These are phyloP conservation scores for Sylvilagus bachmani DNA, from an alignment of 2,113 vertebrate species.

Conservation along the genomic window DNA sequence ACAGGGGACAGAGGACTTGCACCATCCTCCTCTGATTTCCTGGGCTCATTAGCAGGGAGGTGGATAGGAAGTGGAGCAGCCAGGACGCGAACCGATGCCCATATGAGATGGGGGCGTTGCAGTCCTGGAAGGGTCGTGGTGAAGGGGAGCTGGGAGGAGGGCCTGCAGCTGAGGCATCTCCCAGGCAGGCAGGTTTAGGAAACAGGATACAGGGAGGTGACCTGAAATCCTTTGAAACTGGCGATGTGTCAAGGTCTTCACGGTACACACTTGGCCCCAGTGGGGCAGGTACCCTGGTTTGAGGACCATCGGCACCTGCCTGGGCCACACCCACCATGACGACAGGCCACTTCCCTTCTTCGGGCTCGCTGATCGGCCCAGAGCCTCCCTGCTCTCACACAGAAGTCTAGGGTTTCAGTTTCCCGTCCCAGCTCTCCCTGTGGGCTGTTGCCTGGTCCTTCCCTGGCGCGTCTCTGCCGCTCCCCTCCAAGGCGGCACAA, in stretches of 20 bases:
- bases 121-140: not conserved
- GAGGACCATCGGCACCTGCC: fast-evolving
- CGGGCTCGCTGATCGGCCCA: not conserved
- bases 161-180: not conserved
- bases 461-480: too few relatives aligned
- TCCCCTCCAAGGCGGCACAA: too few relatives aligned
- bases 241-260: not conserved
- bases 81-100: too few relatives aligned
- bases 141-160: not conserved
- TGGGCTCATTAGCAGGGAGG: too few relatives aligned
- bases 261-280: not conserved
- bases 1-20: too few relatives aligned
- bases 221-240: not conserved
- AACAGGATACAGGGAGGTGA: fast-evolving
- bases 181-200: too few relatives aligned
- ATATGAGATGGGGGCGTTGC: too few relatives aligned
- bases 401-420: not conserved
- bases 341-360: not conserved
- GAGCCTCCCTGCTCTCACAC: not conserved
- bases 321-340: not conserved
- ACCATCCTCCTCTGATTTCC: too few relatives aligned
- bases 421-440: not conserved
- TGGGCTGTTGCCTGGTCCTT: too few relatives aligned
- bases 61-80: too few relatives aligned
- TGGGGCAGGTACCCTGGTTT: not conserved